Evolutionary conservation across 2,888 invertebrate genomes (phyloP).

Genomic region (Clitarchus hookeri): DNA sequence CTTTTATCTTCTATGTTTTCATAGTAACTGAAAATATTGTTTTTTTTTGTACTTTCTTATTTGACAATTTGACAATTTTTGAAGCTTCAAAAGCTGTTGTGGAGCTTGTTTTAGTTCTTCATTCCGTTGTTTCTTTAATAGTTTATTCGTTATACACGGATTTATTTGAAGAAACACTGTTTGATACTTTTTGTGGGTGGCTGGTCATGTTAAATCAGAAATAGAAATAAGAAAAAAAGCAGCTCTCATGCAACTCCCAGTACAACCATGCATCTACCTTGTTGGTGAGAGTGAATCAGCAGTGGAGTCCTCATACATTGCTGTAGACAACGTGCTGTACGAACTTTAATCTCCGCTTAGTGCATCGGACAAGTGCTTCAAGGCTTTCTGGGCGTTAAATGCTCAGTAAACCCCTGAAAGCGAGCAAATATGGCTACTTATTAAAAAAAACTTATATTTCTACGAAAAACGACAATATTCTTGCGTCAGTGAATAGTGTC

Average conservation of each 20-base stretch:
- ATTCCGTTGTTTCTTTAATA: too few relatives aligned
- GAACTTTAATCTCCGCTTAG: neutral
- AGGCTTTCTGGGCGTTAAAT: neutral
- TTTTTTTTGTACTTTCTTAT: too few relatives aligned
- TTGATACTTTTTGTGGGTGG: neutral
- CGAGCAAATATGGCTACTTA: neutral
- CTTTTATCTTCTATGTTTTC: too few relatives aligned
- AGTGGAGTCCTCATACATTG: neutral
- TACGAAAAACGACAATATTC: neutral
- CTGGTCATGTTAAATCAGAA: neutral
- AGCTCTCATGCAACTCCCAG: neutral
- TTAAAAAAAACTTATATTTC: neutral
- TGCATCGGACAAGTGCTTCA: neutral
- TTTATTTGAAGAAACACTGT: neutral
- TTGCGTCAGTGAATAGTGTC: neutral
- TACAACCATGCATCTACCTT: neutral
- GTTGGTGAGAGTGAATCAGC: neutral
- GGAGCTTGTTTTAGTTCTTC: too few relatives aligned
- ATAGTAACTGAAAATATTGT: too few relatives aligned
- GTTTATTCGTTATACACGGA: too few relatives aligned
- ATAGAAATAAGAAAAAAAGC: neutral
- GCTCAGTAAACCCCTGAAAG: too few relatives aligned
- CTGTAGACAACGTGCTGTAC: neutral
- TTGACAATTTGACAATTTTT: too few relatives aligned
- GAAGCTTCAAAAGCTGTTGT: too few relatives aligned